These are phyloP conservation scores for Maconellicoccus hirsutus DNA, from an alignment of 1,140 invertebrate genomes.

Conservation along the genomic window DNA sequence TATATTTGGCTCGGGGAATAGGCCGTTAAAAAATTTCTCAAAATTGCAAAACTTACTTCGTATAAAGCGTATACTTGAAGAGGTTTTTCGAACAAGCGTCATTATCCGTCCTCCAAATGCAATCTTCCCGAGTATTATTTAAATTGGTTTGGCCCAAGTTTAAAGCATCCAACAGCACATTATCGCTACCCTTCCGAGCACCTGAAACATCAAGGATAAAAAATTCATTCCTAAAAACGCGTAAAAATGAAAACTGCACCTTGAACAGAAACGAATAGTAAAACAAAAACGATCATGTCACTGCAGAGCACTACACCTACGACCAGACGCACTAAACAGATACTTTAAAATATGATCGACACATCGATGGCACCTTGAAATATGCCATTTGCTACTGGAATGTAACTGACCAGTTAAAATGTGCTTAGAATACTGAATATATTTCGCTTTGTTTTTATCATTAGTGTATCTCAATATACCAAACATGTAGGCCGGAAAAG, in stretches of 20 bases:
- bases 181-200: neutral
- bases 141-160: neutral
- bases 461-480: neutral
- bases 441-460: neutral
- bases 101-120: neutral
- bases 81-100: neutral
- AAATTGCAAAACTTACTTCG: too few species aligned
- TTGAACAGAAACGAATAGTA: neutral
- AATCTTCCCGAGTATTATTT: neutral
- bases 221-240: neutral
- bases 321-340: neutral
- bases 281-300: neutral
- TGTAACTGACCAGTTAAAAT: neutral
- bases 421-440: neutral
- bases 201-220: neutral
- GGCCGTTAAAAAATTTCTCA: too few species aligned
- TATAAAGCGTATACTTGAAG: neutral
- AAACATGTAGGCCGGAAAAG: too few species aligned
- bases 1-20: too few species aligned
- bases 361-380: neutral
- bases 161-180: neutral
- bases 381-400: neutral
- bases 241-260: neutral
- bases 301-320: neutral
- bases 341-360: neutral